Conservation (phyloP, 92 coral and sea anemone species). For the Muricea muricata region DNA sequence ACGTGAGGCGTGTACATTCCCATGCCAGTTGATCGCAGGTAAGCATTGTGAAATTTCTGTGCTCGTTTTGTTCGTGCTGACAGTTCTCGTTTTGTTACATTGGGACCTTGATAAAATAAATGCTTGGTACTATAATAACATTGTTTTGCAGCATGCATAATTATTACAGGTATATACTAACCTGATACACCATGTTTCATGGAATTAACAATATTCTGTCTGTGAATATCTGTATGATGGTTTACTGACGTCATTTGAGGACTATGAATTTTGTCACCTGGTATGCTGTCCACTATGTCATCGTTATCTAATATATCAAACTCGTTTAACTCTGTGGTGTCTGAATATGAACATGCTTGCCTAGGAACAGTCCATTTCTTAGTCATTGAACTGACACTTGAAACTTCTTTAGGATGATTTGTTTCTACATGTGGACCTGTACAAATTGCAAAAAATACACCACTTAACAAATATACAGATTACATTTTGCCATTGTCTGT, state of each 20-base stretch:
- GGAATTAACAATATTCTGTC: constrained; percentile 22
- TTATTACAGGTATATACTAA: neutral
- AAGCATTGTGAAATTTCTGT: constrained; percentile 44
- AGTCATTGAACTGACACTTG: neutral
- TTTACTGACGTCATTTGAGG: neutral
- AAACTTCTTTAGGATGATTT: neutral
- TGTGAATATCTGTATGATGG: neutral
- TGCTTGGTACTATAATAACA: too few relatives aligned
- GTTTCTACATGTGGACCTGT: neutral
- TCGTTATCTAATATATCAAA: constrained; percentile 4
- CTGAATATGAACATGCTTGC: constrained; percentile 13
- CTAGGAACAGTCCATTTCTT: constrained; percentile 26
- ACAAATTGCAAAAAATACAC: neutral
- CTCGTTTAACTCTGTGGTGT: neutral
- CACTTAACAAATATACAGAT: neutral
- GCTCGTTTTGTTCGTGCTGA: constrained; percentile 45
- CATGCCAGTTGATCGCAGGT: constrained; percentile 38
- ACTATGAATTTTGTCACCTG: neutral
- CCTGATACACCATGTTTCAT: constrained; percentile 7
- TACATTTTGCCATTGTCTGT: neutral
- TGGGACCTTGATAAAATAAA: constrained; percentile 1
- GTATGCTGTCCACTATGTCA: neutral
- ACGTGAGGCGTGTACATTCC: constrained; percentile 24
- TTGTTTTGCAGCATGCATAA: neutral
- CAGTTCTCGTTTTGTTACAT: constrained; percentile 12